Evolutionary conservation across 1,140 invertebrate genomes (phyloP), one percentile per base, ranked within the genome.

Genomic region (Drosophila arizonae): DNA sequence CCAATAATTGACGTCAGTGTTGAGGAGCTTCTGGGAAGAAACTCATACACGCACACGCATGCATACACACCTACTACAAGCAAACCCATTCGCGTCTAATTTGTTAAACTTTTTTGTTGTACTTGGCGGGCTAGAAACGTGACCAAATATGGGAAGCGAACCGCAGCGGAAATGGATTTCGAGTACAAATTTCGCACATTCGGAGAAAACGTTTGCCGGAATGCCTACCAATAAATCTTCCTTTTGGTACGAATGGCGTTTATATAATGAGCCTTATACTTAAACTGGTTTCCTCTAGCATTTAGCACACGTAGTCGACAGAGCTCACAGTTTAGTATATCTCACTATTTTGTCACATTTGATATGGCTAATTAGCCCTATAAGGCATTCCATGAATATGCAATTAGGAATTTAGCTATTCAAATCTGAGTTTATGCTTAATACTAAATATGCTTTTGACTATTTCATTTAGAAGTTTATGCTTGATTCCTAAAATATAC

Each of bases 131-230:
- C 39, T n/a, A 67, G 52, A 82, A 82, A 74, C 82, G 84, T 79
- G 82, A 79, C 82, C 82, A 87, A 87, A 87, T 87, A 87, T 79
- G 82, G 82, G 63, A 60, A 60, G 65, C 52, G 41, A 52, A 61
- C 52, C 52, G 26, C 43, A 39, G 11, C 54, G 70, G 50, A 72
- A 61, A 68, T 61, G 33, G 46, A 28, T 17, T 39, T 17, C 8
- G 41, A 45, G 43, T 45, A 45, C 2, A 39, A 57, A 65, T 17
- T 21, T 39, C 11, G 28, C 26, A 11, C 64, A 50, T 72, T 72
- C 55, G 58, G 39, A 13, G 30, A 61, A 54, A 57, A 28, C 45
- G 21, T 48, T 28, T 62, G 61, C n/a, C 13, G 26, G 17, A 55
- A 33, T 28, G 24, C 21, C 21, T 11, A 5, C 57, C 51, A 43